Evolutionary conservation across 1,140 invertebrate genomes (phyloP), one percentile per base, ranked within the genome.

Genomic region (Pemphigus obesinymphae): DNA sequence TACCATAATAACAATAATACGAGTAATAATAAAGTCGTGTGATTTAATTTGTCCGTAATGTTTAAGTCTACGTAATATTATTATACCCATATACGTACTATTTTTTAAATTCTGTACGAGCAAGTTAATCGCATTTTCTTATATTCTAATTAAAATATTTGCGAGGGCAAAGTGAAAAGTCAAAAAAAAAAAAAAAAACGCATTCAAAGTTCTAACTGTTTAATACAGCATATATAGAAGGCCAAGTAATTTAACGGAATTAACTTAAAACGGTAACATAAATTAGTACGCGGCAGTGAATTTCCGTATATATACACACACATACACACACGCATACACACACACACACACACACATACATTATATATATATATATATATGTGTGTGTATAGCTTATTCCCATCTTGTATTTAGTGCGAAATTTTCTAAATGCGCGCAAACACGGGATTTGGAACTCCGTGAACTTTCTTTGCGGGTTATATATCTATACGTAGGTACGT

Each of bases 221-320:
- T 53, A 58, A 76, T 40, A 40, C 50, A 17, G 34, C n/a, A n/a
- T n/a, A n/a, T n/a, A n/a, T 76, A n/a, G 31, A 58, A 58, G 50
- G 31, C n/a, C n/a, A n/a, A 76, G 29, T 78, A 37, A 61, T 58
- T 58, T 43, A 40, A 78, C 31, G 34, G 75, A 37, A 78, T 78
- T 20, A 58, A 78, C n/a, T 78, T 58, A 13, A 78, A 78, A 40
- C 15, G n/a, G 23, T 10, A 23, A 78, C n/a, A 58, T 78, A 58
- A 78, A 58, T 61, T 58, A 23, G 50, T 15, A 1, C 53, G 40
- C 40, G n/a, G 11, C n/a, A 6, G 15, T 2, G 29, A 76, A 31
- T 76, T 76, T 50, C 23, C 43, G 2, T n/a, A n/a, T n/a, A n/a
- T n/a, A n/a, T n/a, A n/a, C n/a, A n/a, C n/a, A n/a, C n/a, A n/a